phyloP scores from a whole-genome alignment of 2,113 vertebrate genomes.

The Carassius carassius region DNA sequence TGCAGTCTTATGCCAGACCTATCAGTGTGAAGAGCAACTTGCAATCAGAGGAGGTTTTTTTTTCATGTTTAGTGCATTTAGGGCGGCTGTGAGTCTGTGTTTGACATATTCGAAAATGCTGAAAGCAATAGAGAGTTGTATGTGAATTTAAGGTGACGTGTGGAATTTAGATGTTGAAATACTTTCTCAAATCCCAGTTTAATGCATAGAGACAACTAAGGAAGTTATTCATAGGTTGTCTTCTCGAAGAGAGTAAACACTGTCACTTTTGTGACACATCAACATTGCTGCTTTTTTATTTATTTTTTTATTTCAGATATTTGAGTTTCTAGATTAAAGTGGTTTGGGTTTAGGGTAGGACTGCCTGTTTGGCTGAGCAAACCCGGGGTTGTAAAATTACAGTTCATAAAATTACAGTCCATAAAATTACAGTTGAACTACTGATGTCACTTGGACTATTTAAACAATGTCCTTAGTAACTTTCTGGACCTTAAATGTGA shows the following conservation, averaged over 20 bases:
- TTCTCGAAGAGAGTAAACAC: slow-evolving; percentile 2
- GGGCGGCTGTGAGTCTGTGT: neutral
- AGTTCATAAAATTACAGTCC: no score
- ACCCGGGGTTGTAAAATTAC: neutral
- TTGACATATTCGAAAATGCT: slow-evolving; percentile 7
- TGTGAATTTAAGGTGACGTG: neutral
- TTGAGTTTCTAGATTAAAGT: neutral
- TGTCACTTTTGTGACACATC: neutral
- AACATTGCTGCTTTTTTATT: neutral
- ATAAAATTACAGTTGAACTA: no score
- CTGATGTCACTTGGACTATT: no score
- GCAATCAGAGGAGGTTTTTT: slow-evolving; percentile 21
- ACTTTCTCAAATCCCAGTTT: neutral
- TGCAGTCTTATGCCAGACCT: neutral
- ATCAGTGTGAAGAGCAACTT: slow-evolving; percentile 20
- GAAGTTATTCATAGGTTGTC: neutral
- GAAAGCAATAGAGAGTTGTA: slow-evolving; percentile 17
- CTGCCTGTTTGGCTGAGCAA: neutral
- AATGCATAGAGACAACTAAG: neutral
- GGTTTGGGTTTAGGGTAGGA: neutral
- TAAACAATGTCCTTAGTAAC: no score
- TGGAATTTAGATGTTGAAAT: neutral
- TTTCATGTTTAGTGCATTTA: slow-evolving; percentile 14
- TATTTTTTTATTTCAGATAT: neutral
- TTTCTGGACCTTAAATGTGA: no score